Percentiles rank a stretch among this genome's conserved stretches.
Conservation (phyloP, 1,140 invertebrate species). For the Trichonephila clavata region DNA sequence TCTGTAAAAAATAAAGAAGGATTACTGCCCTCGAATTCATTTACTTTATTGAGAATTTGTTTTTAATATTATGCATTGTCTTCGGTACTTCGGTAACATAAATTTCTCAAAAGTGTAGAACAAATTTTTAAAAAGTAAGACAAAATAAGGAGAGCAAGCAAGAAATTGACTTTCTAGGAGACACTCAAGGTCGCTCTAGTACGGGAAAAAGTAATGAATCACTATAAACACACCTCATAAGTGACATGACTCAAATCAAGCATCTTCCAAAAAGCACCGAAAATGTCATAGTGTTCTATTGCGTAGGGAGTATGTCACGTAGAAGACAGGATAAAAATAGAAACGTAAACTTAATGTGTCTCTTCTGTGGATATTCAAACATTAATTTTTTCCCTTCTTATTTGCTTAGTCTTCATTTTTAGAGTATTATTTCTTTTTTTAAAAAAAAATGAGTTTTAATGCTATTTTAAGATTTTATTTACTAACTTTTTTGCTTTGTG, state of each 20-base stretch:
- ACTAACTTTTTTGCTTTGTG: not conserved
- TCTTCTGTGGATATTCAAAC: not conserved
- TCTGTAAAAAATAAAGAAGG: too few species aligned
- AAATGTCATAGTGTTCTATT: not conserved
- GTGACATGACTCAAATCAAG: not conserved
- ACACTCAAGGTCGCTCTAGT: not conserved
- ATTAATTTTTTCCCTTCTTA: too few species aligned
- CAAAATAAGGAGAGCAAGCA: not conserved
- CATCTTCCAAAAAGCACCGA: not conserved
- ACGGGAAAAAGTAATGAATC: not conserved
- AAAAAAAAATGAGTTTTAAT: not conserved
- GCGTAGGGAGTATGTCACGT: not conserved
- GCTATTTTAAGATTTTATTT: too few species aligned
- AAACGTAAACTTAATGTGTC: not conserved
- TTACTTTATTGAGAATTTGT: too few species aligned
- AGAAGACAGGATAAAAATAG: not conserved
- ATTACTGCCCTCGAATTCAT: too few species aligned
- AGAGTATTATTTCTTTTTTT: not conserved
- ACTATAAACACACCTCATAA: not conserved
- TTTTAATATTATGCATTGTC: too few species aligned
- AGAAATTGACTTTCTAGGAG: not conserved
- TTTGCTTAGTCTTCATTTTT: too few species aligned
- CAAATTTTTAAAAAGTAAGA: not conserved
- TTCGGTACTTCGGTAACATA: not conserved
- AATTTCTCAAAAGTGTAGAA: not conserved